Conservation (phyloP, 2,888 invertebrate genomes). For the Venusia cambrica region DNA sequence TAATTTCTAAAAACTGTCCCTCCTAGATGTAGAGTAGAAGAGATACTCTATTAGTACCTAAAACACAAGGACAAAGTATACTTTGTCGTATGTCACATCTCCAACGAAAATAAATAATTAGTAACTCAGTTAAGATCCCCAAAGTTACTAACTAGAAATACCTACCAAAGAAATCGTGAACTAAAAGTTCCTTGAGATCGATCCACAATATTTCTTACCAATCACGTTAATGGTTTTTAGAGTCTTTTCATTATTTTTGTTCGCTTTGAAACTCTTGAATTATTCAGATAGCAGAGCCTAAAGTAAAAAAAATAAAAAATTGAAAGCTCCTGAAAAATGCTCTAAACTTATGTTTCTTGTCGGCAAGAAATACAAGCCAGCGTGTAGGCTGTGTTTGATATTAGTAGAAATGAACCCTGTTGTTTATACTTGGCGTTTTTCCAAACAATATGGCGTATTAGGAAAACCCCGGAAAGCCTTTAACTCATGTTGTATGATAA, state of each 20-base stretch:
- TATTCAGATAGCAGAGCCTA: constrained; percentile 47
- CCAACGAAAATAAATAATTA: too few relatives aligned
- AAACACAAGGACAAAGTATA: too few relatives aligned
- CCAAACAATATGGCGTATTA: constrained; percentile 52
- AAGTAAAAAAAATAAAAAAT: constrained; percentile 52
- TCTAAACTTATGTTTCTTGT: constrained; percentile 41
- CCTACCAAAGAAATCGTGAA: background rate
- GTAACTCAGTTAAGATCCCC: too few relatives aligned
- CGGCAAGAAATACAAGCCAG: constrained; percentile 40
- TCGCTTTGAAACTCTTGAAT: constrained; percentile 46
- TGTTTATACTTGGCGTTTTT: constrained; percentile 50
- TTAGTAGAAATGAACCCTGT: constrained; percentile 32
- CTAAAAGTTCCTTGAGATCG: constrained; percentile 26
- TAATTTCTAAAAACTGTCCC: too few relatives aligned
- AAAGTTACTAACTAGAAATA: too few relatives aligned
- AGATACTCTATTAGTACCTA: too few relatives aligned
- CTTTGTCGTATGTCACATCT: too few relatives aligned
- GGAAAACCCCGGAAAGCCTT: constrained; percentile 39
- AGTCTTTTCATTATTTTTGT: constrained; percentile 39
- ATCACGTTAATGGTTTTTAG: constrained; percentile 51
- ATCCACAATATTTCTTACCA: constrained; percentile 45
- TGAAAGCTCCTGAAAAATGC: constrained; percentile 44
- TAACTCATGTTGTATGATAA: constrained; percentile 33
- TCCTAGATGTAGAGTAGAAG: too few relatives aligned
- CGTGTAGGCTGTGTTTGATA: constrained; percentile 32